Conservation (phyloP, 1,140 invertebrate genomes). For the Aleiodes sp. region DNA sequence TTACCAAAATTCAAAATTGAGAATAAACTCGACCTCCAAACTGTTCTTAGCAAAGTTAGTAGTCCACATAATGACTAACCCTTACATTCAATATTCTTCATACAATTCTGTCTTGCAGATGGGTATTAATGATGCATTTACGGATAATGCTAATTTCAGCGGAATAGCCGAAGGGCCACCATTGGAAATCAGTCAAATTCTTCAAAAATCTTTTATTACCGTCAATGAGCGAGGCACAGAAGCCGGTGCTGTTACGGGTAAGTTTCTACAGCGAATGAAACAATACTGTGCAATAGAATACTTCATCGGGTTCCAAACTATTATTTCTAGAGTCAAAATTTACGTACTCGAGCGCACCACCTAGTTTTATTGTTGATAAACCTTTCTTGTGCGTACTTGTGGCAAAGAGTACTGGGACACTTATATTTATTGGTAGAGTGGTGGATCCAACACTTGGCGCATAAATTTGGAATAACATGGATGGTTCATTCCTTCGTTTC, state of each 20-base stretch:
- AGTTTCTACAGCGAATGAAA: too few species aligned
- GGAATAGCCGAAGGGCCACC: slow-evolving; percentile 61
- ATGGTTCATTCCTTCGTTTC: too few species aligned
- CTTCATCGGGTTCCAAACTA: too few species aligned
- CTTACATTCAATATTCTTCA: too few species aligned
- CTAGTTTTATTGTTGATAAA: not conserved
- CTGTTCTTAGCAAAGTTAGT: slow-evolving; percentile 54
- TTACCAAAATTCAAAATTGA: slow-evolving; percentile 64
- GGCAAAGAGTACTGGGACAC: not conserved
- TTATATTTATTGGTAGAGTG: not conserved
- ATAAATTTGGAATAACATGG: too few species aligned
- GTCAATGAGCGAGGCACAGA: slow-evolving; percentile 73
- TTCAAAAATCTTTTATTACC: slow-evolving; percentile 72
- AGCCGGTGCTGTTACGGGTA: slow-evolving; percentile 67
- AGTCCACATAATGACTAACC: too few species aligned
- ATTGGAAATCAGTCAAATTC: slow-evolving; percentile 65
- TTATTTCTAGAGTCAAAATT: too few species aligned
- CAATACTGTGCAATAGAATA: too few species aligned
- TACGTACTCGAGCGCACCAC: too few species aligned
- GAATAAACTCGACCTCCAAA: slow-evolving; percentile 53
- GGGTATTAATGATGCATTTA: slow-evolving; percentile 67
- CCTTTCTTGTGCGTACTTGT: slow-evolving; percentile 20
- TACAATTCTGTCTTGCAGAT: slow-evolving; percentile 62
- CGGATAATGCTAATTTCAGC: slow-evolving; percentile 65
- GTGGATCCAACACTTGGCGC: too few species aligned